Evolutionary conservation across 2,797 vertebrate species (phyloP).

Genomic region (Numenius phaeopus): DNA sequence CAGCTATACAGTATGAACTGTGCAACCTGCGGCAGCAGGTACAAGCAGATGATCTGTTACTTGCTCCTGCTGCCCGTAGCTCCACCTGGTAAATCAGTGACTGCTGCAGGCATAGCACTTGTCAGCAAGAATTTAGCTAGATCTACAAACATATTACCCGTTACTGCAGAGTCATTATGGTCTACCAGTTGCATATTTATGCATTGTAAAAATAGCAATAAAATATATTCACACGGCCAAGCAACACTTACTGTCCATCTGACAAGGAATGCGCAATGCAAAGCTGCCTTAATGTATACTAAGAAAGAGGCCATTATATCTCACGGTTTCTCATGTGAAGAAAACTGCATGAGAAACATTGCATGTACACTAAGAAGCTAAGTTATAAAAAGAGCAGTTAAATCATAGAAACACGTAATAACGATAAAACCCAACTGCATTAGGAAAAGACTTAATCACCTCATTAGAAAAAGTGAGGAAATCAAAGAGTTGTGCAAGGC

Average conservation of each 20-base stretch:
- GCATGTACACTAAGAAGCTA: neutral
- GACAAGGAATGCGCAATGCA: neutral
- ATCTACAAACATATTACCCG: neutral
- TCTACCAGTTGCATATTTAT: neutral
- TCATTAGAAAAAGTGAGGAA: neutral
- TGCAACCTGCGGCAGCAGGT: neutral
- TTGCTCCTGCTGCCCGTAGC: neutral
- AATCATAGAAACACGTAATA: neutral
- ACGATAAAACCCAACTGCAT: neutral
- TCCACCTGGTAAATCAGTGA: neutral
- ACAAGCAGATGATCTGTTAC: neutral
- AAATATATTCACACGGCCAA: neutral
- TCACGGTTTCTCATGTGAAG: neutral
- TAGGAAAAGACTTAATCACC: neutral
- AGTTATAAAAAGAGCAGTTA: neutral
- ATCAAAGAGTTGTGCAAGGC: neutral
- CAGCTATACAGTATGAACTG: neutral
- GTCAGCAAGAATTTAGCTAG: neutral
- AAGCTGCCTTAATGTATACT: neutral
- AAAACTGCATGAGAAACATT: neutral
- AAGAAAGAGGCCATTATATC: neutral
- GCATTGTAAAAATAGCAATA: neutral
- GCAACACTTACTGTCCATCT: neutral
- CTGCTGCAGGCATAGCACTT: neutral
- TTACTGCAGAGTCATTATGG: neutral